These are phyloP conservation scores for Penaeus japonicus DNA, from an alignment of 1,140 invertebrate genomes.

Conservation along the genomic window DNA sequence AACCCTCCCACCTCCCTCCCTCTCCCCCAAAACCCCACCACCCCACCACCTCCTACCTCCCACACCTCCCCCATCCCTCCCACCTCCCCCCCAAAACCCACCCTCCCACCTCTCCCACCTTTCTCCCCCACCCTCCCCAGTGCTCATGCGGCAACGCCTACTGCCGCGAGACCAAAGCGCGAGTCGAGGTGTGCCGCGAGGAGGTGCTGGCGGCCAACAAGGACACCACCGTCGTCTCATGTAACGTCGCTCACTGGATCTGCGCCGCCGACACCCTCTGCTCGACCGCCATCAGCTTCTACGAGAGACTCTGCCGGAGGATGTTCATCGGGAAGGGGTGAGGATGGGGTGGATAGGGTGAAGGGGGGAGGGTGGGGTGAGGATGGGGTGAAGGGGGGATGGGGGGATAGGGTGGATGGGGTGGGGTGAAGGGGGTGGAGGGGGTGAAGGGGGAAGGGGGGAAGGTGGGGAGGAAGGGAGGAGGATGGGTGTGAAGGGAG, in stretches of 20 bases:
- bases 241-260: conserved; percentile 79
- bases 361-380: too few species aligned
- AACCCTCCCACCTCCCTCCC: neutral
- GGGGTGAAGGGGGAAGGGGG: too few species aligned
- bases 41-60: conserved; percentile 54
- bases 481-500: too few species aligned
- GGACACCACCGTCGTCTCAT: conserved; percentile 75
- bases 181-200: conserved; percentile 76
- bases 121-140: conserved; percentile 64
- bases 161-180: conserved; percentile 73
- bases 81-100: neutral
- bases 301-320: conserved; percentile 74
- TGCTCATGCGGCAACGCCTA: conserved; percentile 76
- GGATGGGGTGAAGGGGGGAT: too few species aligned
- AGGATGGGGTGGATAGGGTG: neutral
- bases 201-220: conserved; percentile 71
- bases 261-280: conserved; percentile 79
- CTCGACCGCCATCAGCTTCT: conserved; percentile 78
- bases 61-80: conserved; percentile 67
- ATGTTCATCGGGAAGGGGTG: conserved; percentile 78
- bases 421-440: too few species aligned
- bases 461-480: too few species aligned
- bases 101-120: neutral
- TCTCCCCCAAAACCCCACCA: too few species aligned
- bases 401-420: too few species aligned